Base-by-base conservation (phyloP, 1,140 invertebrate genomes). In the Sitophilus oryzae region DNA sequence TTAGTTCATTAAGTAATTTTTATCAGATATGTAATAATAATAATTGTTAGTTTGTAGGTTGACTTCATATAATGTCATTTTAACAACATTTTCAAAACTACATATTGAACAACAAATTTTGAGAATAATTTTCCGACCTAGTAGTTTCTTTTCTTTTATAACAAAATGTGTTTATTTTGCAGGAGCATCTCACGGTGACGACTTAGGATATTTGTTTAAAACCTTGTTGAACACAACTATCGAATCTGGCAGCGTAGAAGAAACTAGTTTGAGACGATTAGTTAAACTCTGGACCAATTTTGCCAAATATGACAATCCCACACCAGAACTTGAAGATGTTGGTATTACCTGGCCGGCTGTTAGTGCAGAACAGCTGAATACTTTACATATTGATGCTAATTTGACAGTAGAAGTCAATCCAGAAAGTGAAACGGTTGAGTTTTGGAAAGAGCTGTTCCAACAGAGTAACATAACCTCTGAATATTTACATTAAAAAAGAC, bases 161-260 rank as follows among this genome's bases (percentile, higher is more conserved):
- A 76, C 73, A 4, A 18, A 48, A 16, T 9, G 11, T 45, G n/a
- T 52, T 41, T n/a, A 44, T 35, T 8, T 74, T 34, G 60, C 71
- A 60, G 81, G 82, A 1, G 77, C 76, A 0, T 75, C 73, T 62
- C 82, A 84, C 60, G 77, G 71, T 0, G 82, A 84, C 57, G 82
- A 83, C 58, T 34, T 82, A 1, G 77, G 75, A 52, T 83, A 82
- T 65, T 59, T 83, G 5, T 84, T 82, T 59, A 71, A 74, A 59
- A 76, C 66, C 47, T 62, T 62, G 51, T 48, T 77, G 11, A 71
- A 68, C 8, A 58, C 62, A 16, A 71, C 73, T 43, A 51, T 73
- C 16, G 65, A 71, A 18, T 56, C 70, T 4, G 54, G 43, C 10
- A 55, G 52, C 35, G n/a, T 56, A 10, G 63, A 65, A 56, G 59